A percentile compares a stretch with the other conserved stretches of the same genome.
These are phyloP conservation scores for Caretta caretta DNA, from an alignment of 2,113 vertebrate genomes.

Conservation along the genomic window DNA sequence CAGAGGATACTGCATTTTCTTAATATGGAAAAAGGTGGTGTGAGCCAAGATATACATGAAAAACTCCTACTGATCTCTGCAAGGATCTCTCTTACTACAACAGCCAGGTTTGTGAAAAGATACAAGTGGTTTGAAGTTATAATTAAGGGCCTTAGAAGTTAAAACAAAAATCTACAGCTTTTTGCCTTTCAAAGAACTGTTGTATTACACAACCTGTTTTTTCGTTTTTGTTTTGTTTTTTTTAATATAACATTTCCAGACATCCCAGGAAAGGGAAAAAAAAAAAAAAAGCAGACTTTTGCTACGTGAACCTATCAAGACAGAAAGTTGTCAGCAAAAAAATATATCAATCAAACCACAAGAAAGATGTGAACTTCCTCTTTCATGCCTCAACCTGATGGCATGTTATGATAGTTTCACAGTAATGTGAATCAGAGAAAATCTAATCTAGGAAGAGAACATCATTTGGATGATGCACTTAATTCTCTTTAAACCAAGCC, in stretches of 20 bases:
- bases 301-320: background rate
- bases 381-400: background rate
- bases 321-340: background rate
- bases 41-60: background rate
- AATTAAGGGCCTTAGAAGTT: background rate
- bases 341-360: background rate
- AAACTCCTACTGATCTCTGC: background rate
- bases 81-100: background rate
- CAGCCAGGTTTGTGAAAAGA: background rate
- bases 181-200: background rate
- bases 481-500: background rate
- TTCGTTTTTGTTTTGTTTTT: background rate
- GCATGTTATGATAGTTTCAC: background rate
- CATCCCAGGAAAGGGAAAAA: background rate
- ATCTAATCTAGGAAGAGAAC: background rate
- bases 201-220: background rate
- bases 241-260: background rate
- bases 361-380: background rate
- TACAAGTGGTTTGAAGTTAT: background rate
- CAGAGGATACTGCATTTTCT: background rate
- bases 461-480: background rate
- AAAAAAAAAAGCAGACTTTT: background rate
- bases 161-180: background rate
- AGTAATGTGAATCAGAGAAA: background rate
- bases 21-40: background rate